Evolutionary conservation across 2,113 vertebrate genomes (phyloP), one percentile per base, ranked within the genome.

Genomic region (Illadopsis cleaveri): DNA sequence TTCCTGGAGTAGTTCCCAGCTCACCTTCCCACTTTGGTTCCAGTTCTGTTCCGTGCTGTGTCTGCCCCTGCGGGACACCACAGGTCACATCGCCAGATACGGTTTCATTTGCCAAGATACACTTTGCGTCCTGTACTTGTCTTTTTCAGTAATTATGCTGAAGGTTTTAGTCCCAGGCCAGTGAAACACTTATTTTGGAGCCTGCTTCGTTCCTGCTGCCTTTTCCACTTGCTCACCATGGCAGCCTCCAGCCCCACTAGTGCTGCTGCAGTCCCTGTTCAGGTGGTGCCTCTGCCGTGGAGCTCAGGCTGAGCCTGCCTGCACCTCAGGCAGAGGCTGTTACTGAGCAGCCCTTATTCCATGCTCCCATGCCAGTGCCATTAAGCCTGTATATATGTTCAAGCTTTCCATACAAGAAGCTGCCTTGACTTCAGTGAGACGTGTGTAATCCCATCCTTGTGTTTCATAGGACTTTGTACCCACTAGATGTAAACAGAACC

Each of bases 31-130:
- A 9, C 65, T 71, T 10, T 0, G n/a, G 35, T 27, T 86, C 73
- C 82, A n/a, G 28, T 37, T 27, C 2, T 12, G 35, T 56, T 93
- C 68, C 61, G 54, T 65, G 60, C 48, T 60, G 9, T 45, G 33
- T 60, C 69, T 85, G 81, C 30, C 65, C 35, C 30, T 51, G 66
- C 91, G 85, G 78, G 75, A 79, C 44, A 69, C 12, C 56, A 7
- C 51, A 2, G 5, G 47, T 72, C 3, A 0, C 28, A 16, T 24
- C 5, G 3, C 64, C 71, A 88, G 42, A 47, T 15, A 17, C 0
- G 3, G 7, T n/a, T 19, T 57, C 35, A 27, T 20, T 71, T 80
- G 66, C 61, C 84, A 73, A 58, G 35, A 25, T 38, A 42, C 0
- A 19, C 25, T 79, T 86, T 2, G 11, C 25, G 42, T 69, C 76